Evolutionary conservation across 1,140 invertebrate genomes (phyloP).

Genomic region (Bombyx mandarina): DNA sequence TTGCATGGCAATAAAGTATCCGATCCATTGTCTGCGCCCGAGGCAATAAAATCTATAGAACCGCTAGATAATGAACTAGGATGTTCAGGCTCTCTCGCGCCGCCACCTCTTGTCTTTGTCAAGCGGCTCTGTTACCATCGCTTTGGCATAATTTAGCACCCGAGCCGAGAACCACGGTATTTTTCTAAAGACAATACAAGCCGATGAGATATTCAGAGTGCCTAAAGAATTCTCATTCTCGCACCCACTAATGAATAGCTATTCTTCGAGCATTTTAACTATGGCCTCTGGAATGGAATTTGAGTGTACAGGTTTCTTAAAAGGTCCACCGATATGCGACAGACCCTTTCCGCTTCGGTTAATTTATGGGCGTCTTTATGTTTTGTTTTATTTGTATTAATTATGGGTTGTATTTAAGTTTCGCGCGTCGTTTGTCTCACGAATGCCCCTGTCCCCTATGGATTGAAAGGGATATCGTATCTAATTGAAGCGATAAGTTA

Average conservation of each 20-base stretch:
- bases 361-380: slow-evolving; percentile 57
- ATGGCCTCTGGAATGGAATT: slow-evolving; percentile 65
- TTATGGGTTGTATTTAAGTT: slow-evolving; percentile 53
- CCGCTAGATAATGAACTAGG: slow-evolving; percentile 53
- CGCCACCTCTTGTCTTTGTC: slow-evolving; percentile 30
- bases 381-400: slow-evolving; percentile 64
- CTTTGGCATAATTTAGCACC: slow-evolving; percentile 55
- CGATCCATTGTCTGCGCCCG: slow-evolving; percentile 29
- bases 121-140: slow-evolving; percentile 29
- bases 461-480: slow-evolving; percentile 13
- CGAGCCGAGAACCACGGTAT: slow-evolving; percentile 38
- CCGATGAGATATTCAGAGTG: slow-evolving; percentile 62
- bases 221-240: slow-evolving; percentile 67
- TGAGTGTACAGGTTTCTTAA: slow-evolving; percentile 66
- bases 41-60: slow-evolving; percentile 45
- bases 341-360: slow-evolving; percentile 60
- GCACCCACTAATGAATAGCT: slow-evolving; percentile 70
- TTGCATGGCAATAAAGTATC: slow-evolving; percentile 14
- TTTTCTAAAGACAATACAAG: slow-evolving; percentile 68
- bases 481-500: slow-evolving; percentile 25
- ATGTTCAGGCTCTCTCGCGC: slow-evolving; percentile 29
- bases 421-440: slow-evolving; percentile 22
- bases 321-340: slow-evolving; percentile 61
- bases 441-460: slow-evolving; percentile 15
- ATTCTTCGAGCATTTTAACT: slow-evolving; percentile 70